A percentile compares a stretch with the other conserved stretches of the same genome.
Conservation (phyloP, 2,888 invertebrate genomes). For the Eulithis testata region DNA sequence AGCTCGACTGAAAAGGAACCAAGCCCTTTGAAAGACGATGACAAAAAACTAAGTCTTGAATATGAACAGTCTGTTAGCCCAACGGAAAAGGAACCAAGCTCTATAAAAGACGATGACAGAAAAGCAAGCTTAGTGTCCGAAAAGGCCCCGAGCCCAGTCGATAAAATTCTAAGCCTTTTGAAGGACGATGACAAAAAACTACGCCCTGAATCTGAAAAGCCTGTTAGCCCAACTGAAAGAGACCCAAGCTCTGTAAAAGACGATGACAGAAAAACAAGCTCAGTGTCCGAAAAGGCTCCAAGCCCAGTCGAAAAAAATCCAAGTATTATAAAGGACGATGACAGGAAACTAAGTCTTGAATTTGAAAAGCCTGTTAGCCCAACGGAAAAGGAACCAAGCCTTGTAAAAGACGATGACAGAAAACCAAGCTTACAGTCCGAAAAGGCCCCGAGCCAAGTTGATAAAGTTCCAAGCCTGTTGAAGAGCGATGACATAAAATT, state of each 20-base stretch:
- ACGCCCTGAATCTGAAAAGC: not conserved
- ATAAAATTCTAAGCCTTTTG: no score
- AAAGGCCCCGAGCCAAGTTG: conserved; percentile 25
- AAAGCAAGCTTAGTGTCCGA: no score
- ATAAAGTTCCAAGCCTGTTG: conserved; percentile 16
- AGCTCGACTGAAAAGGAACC: conserved; percentile 3
- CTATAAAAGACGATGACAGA: no score
- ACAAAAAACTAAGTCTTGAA: conserved; percentile 21
- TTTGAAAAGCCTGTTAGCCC: conserved; percentile 1
- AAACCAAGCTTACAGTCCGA: conserved; percentile 21
- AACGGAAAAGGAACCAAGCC: conserved; percentile 3
- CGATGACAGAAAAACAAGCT: no score
- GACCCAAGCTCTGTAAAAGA: conserved; percentile 11
- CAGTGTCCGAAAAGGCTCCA: conserved; percentile 19
- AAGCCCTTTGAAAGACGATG: not conserved
- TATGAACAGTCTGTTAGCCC: conserved; percentile 13
- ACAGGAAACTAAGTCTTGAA: conserved; percentile 3
- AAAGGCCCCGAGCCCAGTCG: no score
- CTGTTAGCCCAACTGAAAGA: not conserved
- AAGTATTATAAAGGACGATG: conserved; percentile 25
- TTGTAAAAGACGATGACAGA: conserved; percentile 22
- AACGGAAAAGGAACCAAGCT: conserved; percentile 1
- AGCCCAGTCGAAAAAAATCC: conserved; percentile 21
- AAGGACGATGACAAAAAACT: no score
- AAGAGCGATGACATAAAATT: no score